Percentiles rank a stretch among this genome's conserved stretches.
Evolutionary conservation across 2,888 invertebrate genomes (phyloP).

Genomic region (Stenichneumon culpator): DNA sequence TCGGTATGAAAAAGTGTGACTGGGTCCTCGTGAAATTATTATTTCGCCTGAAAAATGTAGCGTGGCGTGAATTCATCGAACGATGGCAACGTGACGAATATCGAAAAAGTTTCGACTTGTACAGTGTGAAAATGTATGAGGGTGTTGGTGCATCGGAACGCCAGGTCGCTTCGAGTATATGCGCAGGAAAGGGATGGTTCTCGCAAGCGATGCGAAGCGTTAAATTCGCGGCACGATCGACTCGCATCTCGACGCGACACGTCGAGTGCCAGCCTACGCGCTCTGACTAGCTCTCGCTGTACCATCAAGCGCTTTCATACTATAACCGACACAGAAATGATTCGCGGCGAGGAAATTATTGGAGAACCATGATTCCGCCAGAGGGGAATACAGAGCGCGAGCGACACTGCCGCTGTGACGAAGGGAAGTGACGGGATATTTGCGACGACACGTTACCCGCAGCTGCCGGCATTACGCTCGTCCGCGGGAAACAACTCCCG

Average conservation of each 20-base stretch:
- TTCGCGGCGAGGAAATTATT: slow-evolving; percentile 43
- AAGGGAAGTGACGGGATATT: slow-evolving; percentile 14
- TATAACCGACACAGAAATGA: slow-evolving; percentile 65
- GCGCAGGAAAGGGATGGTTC: slow-evolving; percentile 37
- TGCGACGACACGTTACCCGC: slow-evolving; percentile 43
- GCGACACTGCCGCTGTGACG: background rate
- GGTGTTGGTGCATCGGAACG: background rate
- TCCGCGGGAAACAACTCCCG: slow-evolving; percentile 30
- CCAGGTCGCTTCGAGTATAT: slow-evolving; percentile 5
- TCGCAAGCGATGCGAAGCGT: slow-evolving; percentile 57
- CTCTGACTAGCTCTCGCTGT: background rate
- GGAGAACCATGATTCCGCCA: slow-evolving; percentile 33
- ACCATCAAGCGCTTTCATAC: background rate
- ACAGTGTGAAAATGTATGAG: slow-evolving; percentile 70
- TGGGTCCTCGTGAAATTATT: slow-evolving; percentile 30
- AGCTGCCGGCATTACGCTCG: slow-evolving; percentile 48
- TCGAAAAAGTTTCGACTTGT: slow-evolving; percentile 59
- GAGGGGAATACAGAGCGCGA: slow-evolving; percentile 11
- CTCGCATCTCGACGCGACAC: slow-evolving; percentile 46
- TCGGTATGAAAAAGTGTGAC: slow-evolving; percentile 27
- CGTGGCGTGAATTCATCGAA: slow-evolving; percentile 31
- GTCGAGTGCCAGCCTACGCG: slow-evolving; percentile 19
- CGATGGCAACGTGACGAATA: slow-evolving; percentile 61
- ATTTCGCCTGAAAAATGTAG: slow-evolving; percentile 27
- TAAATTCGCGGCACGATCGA: slow-evolving; percentile 66